These are phyloP conservation scores for Pachliopta kotzebuea DNA, from an alignment of 2,888 invertebrate genomes.

Conservation along the genomic window DNA sequence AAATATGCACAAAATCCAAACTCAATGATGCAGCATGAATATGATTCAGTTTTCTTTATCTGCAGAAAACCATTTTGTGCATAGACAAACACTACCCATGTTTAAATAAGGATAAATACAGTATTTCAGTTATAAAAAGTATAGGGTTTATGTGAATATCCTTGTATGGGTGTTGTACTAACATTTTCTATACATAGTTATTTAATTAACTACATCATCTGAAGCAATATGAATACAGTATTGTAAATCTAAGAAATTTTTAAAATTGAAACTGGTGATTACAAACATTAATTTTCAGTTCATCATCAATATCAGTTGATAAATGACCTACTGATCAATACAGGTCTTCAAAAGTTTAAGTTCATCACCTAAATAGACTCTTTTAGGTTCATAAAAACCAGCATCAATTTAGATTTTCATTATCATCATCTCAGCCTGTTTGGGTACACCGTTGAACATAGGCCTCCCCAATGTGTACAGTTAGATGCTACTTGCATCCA, in stretches of 20 bases:
- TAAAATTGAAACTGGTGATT: neutral
- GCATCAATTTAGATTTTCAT: too few relatives aligned
- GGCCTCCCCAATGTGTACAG: too few relatives aligned
- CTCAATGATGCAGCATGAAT: conserved; percentile 96
- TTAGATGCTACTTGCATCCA: too few relatives aligned
- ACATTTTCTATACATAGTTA: conserved; percentile 3
- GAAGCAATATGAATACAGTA: conserved; percentile 21
- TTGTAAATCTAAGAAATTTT: conserved; percentile 17
- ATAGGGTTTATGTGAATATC: conserved; percentile 9
- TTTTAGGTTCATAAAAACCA: too few relatives aligned
- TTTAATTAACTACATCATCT: conserved; percentile 8
- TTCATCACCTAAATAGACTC: too few relatives aligned
- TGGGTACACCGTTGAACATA: too few relatives aligned
- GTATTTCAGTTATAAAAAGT: conserved; percentile 17
- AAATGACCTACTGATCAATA: too few relatives aligned
- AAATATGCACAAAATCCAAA: conserved; percentile 95
- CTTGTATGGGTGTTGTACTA: conserved; percentile 10
- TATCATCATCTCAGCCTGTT: too few relatives aligned
- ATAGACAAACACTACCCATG: conserved; percentile 8
- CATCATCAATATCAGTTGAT: too few relatives aligned
- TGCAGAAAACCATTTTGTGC: conserved; percentile 86
- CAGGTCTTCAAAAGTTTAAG: too few relatives aligned
- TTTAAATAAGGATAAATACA: conserved; percentile 6
- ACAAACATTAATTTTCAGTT: neutral
- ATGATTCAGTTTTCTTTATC: conserved; percentile 95